phyloP scores from a whole-genome alignment of 2,888 invertebrate genomes.

The Leucophenga maculata region DNA sequence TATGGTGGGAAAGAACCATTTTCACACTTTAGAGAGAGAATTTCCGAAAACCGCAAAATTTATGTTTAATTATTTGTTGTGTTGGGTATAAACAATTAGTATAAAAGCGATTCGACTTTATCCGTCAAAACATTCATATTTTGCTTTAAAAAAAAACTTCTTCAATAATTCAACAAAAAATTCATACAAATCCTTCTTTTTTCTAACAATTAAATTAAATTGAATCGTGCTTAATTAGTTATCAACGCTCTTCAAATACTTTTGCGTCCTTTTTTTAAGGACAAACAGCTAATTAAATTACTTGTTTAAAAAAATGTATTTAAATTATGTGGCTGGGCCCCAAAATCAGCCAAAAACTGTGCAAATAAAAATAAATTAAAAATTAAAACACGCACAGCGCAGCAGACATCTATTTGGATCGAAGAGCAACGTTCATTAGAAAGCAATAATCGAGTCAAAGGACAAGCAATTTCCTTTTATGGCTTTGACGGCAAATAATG shows the following conservation, averaged over 20 bases:
- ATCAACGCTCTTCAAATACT: background rate
- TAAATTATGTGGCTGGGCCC: background rate
- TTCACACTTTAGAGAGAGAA: too few relatives aligned
- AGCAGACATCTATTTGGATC: background rate
- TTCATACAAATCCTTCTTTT: background rate
- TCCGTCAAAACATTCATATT: too few relatives aligned
- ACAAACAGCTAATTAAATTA: slow-evolving; percentile 20
- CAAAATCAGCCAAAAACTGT: background rate
- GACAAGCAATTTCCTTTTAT: slow-evolving; percentile 29
- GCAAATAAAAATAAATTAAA: slow-evolving; percentile 20
- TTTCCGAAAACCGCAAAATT: too few relatives aligned
- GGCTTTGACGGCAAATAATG: background rate
- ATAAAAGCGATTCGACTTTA: too few relatives aligned
- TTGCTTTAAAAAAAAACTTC: too few relatives aligned
- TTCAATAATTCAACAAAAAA: background rate
- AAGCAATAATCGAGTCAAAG: slow-evolving; percentile 29
- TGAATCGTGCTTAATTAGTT: background rate
- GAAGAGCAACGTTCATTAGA: slow-evolving; percentile 14
- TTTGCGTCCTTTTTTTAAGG: background rate
- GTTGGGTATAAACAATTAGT: too few relatives aligned
- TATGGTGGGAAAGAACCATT: too few relatives aligned
- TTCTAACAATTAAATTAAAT: background rate
- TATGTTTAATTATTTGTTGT: too few relatives aligned
- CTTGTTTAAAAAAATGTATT: slow-evolving; percentile 12
- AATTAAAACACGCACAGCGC: slow-evolving; percentile 23